phyloP scores from a whole-genome alignment of 23 tunicate genomes.

The Halocynthia roretzi region DNA sequence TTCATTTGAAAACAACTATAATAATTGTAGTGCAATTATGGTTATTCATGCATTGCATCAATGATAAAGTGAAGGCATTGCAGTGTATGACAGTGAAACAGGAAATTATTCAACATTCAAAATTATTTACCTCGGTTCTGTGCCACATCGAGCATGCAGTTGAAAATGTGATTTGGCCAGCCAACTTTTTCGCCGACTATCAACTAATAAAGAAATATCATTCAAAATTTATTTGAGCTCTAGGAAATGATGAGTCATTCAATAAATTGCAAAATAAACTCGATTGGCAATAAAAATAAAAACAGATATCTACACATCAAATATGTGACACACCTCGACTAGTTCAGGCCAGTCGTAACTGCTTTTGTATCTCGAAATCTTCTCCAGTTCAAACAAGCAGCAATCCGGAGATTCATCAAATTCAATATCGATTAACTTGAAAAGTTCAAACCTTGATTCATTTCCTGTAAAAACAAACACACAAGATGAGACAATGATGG shows the following conservation, averaged over 20 bases:
- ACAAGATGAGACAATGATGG: too few species aligned
- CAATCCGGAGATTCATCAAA: too few species aligned
- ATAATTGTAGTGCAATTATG: too few species aligned
- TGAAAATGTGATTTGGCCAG: conserved; percentile 55
- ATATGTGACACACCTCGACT: neutral
- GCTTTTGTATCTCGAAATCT: neutral
- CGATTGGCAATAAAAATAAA: conserved; percentile 5
- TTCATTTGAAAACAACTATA: too few species aligned
- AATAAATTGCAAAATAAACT: neutral
- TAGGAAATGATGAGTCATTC: neutral
- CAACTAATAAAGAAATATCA: conserved; percentile 27
- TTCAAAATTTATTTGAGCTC: neutral
- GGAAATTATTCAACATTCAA: neutral
- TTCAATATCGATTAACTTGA: too few species aligned
- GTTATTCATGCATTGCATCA: too few species aligned
- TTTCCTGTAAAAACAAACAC: too few species aligned
- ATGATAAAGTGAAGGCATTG: neutral
- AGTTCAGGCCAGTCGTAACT: conserved; percentile 15
- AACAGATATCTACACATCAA: neutral
- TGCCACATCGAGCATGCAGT: conserved; percentile 75
- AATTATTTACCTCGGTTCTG: conserved; percentile 67
- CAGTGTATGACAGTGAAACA: neutral
- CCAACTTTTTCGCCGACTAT: conserved; percentile 29
- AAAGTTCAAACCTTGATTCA: too few species aligned
- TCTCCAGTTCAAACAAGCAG: neutral